phyloP scores from a whole-genome alignment of 2,888 invertebrate species.

The Laspeyria flexula region DNA sequence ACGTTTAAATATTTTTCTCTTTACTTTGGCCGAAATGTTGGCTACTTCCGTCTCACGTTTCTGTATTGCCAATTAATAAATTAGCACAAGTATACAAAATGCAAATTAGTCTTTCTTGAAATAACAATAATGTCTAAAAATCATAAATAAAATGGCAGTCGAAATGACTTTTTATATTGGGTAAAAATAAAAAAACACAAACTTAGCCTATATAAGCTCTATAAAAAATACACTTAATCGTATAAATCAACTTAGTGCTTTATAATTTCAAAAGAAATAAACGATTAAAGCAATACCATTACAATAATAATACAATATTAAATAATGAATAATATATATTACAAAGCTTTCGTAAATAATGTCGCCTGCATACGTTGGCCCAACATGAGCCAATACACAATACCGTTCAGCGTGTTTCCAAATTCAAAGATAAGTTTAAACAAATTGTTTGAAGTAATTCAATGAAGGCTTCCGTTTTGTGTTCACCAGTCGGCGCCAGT shows the following conservation, averaged over 20 bases:
- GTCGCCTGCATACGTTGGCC: no score
- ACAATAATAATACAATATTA: neutral
- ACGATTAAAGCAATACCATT: conserved; percentile 14
- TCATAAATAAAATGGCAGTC: conserved; percentile 54
- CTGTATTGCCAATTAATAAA: conserved; percentile 22
- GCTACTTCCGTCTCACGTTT: conserved; percentile 22
- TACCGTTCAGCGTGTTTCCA: no score
- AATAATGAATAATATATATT: neutral
- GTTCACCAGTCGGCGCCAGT: no score
- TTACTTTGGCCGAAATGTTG: conserved; percentile 41
- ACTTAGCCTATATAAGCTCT: conserved; percentile 36
- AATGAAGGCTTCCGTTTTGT: no score
- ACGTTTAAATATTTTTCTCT: conserved; percentile 19
- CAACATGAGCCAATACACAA: no score
- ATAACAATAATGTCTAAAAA: conserved; percentile 40
- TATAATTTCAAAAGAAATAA: conserved; percentile 27
- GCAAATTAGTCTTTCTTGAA: conserved; percentile 29
- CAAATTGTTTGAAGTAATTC: no score
- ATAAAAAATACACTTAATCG: conserved; percentile 30
- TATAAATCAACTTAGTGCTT: conserved; percentile 40
- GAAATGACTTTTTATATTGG: conserved; percentile 30
- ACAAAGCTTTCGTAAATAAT: no score
- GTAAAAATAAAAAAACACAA: conserved; percentile 26
- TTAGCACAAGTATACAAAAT: conserved; percentile 22
- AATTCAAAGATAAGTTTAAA: no score